Percentiles rank a stretch among this genome's conserved stretches.
Conservation (phyloP, 2,113 vertebrate species). For the Brachypteracias leptosomus region DNA sequence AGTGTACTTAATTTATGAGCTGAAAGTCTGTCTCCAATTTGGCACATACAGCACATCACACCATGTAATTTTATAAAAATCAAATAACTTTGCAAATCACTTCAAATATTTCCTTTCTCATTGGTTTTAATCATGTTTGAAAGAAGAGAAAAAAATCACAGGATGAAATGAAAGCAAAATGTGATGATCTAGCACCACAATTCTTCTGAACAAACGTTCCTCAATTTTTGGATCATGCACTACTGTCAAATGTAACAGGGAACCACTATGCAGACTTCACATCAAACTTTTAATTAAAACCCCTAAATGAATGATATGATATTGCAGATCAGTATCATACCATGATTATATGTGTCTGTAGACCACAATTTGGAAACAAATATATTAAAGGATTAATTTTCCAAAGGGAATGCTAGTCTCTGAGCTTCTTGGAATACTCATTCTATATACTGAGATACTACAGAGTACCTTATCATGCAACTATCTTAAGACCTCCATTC, state of each 20-base stretch:
- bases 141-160: background rate
- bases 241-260: background rate
- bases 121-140: conserved; percentile 44
- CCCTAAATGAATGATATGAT: background rate
- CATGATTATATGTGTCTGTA: background rate
- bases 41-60: conserved; percentile 14
- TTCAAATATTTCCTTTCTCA: conserved; percentile 26
- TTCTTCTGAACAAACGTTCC: background rate
- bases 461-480: background rate
- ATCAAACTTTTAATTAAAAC: conserved; percentile 52
- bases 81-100: conserved; percentile 50
- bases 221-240: conserved; percentile 7
- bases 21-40: conserved; percentile 41
- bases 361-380: conserved; percentile 29
- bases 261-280: background rate
- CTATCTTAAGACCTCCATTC: background rate
- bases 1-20: conserved; percentile 42
- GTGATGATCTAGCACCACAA: background rate
- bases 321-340: conserved; percentile 18
- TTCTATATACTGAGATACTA: background rate
- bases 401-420: background rate
- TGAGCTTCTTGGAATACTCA: background rate
- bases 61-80: conserved; percentile 46
- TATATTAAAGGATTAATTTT: conserved; percentile 9
- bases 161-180: conserved; percentile 39